Conservation (phyloP, 2,888 invertebrate genomes). For the Drosophila sordidula region DNA sequence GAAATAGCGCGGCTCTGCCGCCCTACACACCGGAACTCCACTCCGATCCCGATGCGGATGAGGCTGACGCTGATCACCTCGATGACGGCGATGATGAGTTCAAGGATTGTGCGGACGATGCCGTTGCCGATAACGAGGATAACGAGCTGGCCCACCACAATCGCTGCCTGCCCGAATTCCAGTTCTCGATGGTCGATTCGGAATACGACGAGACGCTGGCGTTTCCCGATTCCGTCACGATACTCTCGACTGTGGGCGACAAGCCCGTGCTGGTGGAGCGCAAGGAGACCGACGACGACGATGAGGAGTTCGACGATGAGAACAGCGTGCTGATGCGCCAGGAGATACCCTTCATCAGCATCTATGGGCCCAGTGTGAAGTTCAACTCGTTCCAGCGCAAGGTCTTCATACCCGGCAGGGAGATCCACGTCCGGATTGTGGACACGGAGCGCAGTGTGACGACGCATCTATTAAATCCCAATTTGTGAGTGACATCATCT, state of each 20-base stretch:
- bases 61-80: conserved; percentile 9
- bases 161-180: conserved; percentile 86
- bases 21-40: conserved; percentile 35
- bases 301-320: conserved; percentile 70
- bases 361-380: conserved; percentile 89
- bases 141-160: conserved; percentile 37
- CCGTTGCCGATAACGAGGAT: conserved; percentile 41
- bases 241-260: conserved; percentile 87
- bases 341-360: conserved; percentile 88
- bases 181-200: conserved; percentile 87
- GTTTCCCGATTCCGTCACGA: conserved; percentile 91
- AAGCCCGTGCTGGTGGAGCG: conserved; percentile 86
- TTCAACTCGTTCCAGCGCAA: conserved; percentile 91
- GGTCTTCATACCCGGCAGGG: conserved; percentile 92
- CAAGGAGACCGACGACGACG: conserved; percentile 83
- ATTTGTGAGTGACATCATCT: conserved; percentile 88
- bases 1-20: conserved; percentile 37
- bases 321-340: conserved; percentile 61
- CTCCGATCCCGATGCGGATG: conserved; percentile 10
- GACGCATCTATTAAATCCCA: conserved; percentile 94
- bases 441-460: conserved; percentile 93
- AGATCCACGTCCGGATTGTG: conserved; percentile 91
- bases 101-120: conserved; percentile 58
- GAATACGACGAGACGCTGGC: conserved; percentile 93
- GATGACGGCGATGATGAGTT: conserved; percentile 41